A percentile compares a stretch with the other conserved stretches of the same genome.
These are phyloP conservation scores for Nudaria mundana DNA, from an alignment of 2,888 invertebrate genomes.

Conservation along the genomic window DNA sequence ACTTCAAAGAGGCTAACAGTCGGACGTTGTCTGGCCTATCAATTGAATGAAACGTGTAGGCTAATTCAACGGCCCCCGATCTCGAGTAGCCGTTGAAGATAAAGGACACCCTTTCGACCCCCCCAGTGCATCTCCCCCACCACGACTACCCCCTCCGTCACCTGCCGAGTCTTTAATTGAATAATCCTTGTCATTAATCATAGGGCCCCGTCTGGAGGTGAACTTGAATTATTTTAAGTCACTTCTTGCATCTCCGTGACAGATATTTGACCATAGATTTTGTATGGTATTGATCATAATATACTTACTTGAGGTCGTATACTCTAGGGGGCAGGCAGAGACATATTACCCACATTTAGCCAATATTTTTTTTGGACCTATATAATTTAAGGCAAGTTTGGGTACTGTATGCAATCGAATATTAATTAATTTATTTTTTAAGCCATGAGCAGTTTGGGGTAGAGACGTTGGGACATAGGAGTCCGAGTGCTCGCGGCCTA, in stretches of 20 bases:
- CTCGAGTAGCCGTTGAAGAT: conserved; percentile 55
- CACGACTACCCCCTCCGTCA: conserved; percentile 44
- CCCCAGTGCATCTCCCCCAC: conserved; percentile 12
- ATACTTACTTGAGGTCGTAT: not conserved
- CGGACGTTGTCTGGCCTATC: conserved; percentile 37
- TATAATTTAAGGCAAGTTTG: too few species aligned
- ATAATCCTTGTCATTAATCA: conserved; percentile 81
- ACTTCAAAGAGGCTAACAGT: conserved; percentile 46
- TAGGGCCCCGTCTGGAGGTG: conserved; percentile 69
- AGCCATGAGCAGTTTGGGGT: too few species aligned
- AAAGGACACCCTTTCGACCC: conserved; percentile 34
- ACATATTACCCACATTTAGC: too few species aligned
- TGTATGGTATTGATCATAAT: not conserved
- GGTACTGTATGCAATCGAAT: too few species aligned
- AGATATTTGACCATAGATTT: conserved; percentile 7
- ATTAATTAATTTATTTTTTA: too few species aligned
- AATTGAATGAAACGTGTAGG: conserved; percentile 45
- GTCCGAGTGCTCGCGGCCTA: too few species aligned
- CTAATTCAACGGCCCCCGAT: conserved; percentile 50
- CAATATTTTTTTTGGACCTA: too few species aligned
- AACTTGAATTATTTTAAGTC: conserved; percentile 73
- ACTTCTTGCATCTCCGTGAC: conserved; percentile 41
- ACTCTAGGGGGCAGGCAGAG: too few species aligned
- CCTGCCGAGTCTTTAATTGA: conserved; percentile 79
- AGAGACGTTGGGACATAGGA: too few species aligned